These are phyloP conservation scores for Coleophora deauratella DNA, from an alignment of 2,888 invertebrate species.

Conservation along the genomic window DNA sequence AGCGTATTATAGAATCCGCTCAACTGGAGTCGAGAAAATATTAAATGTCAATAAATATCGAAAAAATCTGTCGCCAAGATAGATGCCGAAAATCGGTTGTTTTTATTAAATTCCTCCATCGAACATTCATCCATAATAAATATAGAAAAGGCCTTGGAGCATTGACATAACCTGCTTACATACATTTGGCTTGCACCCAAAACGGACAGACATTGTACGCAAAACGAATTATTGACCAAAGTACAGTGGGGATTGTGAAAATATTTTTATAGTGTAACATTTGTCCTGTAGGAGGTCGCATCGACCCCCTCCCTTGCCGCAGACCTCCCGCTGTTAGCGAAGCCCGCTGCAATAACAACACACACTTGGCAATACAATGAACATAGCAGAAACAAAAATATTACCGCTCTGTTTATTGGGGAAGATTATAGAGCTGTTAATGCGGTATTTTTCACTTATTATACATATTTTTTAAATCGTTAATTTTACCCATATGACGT, in stretches of 20 bases:
- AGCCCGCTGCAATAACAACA: slow-evolving; percentile 36
- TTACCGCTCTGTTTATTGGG: slow-evolving; percentile 29
- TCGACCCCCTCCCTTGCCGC: not conserved
- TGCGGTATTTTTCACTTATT: not conserved
- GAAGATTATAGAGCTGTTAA: slow-evolving; percentile 20
- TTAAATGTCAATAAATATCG: no score
- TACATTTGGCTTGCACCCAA: slow-evolving; percentile 31
- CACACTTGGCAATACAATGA: slow-evolving; percentile 44
- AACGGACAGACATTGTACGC: slow-evolving; percentile 35
- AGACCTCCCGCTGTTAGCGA: slow-evolving; percentile 19
- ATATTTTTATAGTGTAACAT: slow-evolving; percentile 41
- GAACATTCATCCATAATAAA: not conserved
- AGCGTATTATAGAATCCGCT: no score
- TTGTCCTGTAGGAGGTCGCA: slow-evolving; percentile 16
- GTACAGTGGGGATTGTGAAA: slow-evolving; percentile 23
- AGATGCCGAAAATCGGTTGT: not conserved
- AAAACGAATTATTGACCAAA: slow-evolving; percentile 32
- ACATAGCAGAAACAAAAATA: slow-evolving; percentile 44
- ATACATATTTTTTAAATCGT: no score
- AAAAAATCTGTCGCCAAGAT: no score
- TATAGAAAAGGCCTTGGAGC: not conserved
- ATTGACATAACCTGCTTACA: slow-evolving; percentile 5
- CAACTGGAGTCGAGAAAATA: no score
- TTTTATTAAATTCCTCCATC: not conserved
- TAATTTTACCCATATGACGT: no score